These are phyloP conservation scores for Drosophila repletoides DNA, from an alignment of 1,140 invertebrate species.

Conservation along the genomic window DNA sequence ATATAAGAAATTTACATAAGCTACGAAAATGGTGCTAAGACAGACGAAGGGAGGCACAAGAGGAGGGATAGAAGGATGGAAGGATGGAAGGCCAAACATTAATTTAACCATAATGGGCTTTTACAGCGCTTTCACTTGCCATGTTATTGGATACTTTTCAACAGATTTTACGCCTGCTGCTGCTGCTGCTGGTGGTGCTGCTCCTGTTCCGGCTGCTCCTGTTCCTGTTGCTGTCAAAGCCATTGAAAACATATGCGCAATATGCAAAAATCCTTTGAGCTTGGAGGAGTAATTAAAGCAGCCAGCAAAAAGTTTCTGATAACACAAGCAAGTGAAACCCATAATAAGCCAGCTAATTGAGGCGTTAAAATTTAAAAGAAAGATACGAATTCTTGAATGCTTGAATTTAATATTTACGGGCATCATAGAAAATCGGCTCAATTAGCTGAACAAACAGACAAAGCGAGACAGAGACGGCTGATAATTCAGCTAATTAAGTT, in stretches of 20 bases:
- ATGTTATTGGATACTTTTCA: conserved; percentile 74
- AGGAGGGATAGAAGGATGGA: background rate
- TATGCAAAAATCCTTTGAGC: conserved; percentile 46
- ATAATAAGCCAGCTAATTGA: conserved; percentile 56
- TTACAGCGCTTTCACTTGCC: conserved; percentile 71
- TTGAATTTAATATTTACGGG: conserved; percentile 5
- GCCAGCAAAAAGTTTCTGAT: conserved; percentile 75
- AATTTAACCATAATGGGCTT: conserved; percentile 73
- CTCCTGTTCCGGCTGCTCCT: too few species aligned
- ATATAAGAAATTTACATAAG: conserved; percentile 67
- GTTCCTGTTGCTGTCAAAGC: too few species aligned
- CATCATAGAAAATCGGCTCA: background rate
- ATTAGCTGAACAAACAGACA: background rate
- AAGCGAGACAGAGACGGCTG: background rate
- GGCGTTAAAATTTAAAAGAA: conserved; percentile 20
- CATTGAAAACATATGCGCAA: conserved; percentile 74
- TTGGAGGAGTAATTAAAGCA: conserved; percentile 68
- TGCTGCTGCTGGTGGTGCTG: too few species aligned
- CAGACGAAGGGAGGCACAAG: too few species aligned
- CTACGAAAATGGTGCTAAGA: too few species aligned
- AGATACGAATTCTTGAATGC: background rate
- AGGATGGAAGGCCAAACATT: conserved; percentile 49
- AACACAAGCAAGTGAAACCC: conserved; percentile 43
- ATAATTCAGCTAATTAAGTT: conserved; percentile 30
- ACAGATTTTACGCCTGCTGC: background rate